Evolutionary conservation across 2,888 invertebrate genomes (phyloP), one percentile per base, ranked within the genome.

Genomic region (Caenorhabditis becei): DNA sequence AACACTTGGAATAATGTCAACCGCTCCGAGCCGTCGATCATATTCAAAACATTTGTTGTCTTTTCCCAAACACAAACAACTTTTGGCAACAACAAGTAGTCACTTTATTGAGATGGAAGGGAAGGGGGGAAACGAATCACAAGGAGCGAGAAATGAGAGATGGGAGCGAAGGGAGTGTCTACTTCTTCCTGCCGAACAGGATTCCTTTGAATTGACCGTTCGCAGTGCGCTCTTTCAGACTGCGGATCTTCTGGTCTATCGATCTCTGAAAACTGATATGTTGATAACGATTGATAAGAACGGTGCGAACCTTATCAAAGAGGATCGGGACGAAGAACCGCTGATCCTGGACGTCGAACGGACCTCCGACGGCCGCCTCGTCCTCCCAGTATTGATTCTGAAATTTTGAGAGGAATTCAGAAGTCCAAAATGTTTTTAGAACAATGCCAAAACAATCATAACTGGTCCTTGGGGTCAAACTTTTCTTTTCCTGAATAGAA

Each of bases 151-250:
- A 41, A 14, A 7, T 41, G 41, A 14, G 32, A 32, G 14, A 41
- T 41, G 41, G 41, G 41, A 14, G 41, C 7, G 14, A 11, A 20
- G 35, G n/a, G 41, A 28, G 35, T 28, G 28, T 54, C 49, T 66
- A 75, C 61, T 75, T 75, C 66, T 75, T 75, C 61, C 61, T 75
- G 59, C 81, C 81, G 63, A 81, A 81, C 49, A 81, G 44, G 49
- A 81, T 77, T 66, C 74, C 71, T 63, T 81, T 81, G 81, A 81
- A 81, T 65, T 81, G 81, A 49, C 81, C 77, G 35, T 81, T 81
- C 24, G 70, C 77, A 18, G 66, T 72, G 16, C 77, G 61, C 24
- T 77, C 77, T 37, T 81, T 81, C 71, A 81, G 44, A 18, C 77
- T 81, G 0, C 72, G 71, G 49, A 81, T 81, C 62, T 81, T 81